Conservation (phyloP, 2,113 vertebrate genomes). For the Pagrus major region DNA sequence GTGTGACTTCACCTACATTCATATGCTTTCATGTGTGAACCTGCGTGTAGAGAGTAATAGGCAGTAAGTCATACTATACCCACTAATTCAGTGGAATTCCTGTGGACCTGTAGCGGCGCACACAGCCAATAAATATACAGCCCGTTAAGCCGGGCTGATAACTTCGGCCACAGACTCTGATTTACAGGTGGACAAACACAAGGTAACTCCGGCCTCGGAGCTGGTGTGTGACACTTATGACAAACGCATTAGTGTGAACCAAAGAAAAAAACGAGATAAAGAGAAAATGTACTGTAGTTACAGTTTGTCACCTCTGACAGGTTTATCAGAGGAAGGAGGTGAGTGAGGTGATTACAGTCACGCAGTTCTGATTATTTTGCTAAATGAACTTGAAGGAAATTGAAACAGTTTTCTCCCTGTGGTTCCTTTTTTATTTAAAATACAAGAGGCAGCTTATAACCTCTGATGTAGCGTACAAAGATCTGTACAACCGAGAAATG, state of each 20-base stretch:
- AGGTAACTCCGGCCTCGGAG: constrained; percentile 28
- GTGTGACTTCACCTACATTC: constrained; percentile 57
- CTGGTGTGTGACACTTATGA: constrained; percentile 7
- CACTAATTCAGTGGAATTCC: constrained; percentile 70
- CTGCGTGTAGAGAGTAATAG: constrained; percentile 45
- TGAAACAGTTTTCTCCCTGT: background rate
- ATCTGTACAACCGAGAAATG: too few species aligned
- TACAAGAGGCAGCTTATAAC: background rate
- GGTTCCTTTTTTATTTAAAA: background rate
- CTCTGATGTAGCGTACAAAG: background rate
- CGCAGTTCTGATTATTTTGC: background rate
- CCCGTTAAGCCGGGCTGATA: constrained; percentile 55
- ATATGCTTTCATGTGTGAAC: constrained; percentile 54
- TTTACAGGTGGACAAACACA: constrained; percentile 73
- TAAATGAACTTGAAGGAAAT: background rate
- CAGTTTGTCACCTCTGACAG: background rate
- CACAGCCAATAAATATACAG: constrained; percentile 76
- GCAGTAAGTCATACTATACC: constrained; percentile 64
- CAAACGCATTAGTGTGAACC: background rate
- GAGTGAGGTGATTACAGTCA: background rate
- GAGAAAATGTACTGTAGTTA: background rate
- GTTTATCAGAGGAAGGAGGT: background rate
- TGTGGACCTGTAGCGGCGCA: constrained; percentile 49
- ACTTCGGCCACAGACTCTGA: constrained; percentile 50
- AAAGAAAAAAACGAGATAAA: constrained; percentile 2